phyloP scores from a whole-genome alignment of 2,797 vertebrate species.

The Gila robusta region DNA sequence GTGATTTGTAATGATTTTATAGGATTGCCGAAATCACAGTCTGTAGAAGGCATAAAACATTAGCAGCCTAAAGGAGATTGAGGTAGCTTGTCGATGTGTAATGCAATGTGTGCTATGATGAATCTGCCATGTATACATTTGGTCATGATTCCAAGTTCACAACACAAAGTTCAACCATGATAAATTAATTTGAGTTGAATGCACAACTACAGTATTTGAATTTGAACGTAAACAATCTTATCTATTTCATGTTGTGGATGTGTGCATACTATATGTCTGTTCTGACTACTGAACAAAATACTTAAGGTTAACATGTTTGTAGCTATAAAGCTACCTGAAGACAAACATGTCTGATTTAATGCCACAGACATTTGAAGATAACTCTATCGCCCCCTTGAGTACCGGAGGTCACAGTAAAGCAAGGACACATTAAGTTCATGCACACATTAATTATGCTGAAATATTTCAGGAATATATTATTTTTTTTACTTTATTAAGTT shows the following conservation, averaged over 20 bases:
- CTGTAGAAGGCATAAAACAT: slow-evolving; percentile 73
- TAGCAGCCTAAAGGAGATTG: slow-evolving; percentile 6
- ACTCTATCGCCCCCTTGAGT: background rate
- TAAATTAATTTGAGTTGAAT: background rate
- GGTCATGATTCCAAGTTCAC: background rate
- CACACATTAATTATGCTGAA: background rate
- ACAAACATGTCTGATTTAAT: background rate
- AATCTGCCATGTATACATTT: slow-evolving; percentile 3
- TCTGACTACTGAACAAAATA: background rate
- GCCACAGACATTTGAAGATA: background rate
- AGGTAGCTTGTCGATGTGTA: slow-evolving; percentile 20
- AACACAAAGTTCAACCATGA: background rate
- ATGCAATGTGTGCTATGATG: slow-evolving; percentile 2
- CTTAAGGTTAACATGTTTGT: background rate
- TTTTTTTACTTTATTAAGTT: background rate
- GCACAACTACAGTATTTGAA: background rate
- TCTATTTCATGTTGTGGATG: background rate
- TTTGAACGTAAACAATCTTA: background rate
- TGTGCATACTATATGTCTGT: no score
- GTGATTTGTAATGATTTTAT: no score
- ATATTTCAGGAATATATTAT: background rate
- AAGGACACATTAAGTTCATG: background rate
- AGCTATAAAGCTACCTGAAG: background rate
- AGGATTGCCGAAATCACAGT: no score
- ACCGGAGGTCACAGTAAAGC: background rate